Conservation (phyloP, 2,888 invertebrate genomes). For the Drosophila demipolita region DNA sequence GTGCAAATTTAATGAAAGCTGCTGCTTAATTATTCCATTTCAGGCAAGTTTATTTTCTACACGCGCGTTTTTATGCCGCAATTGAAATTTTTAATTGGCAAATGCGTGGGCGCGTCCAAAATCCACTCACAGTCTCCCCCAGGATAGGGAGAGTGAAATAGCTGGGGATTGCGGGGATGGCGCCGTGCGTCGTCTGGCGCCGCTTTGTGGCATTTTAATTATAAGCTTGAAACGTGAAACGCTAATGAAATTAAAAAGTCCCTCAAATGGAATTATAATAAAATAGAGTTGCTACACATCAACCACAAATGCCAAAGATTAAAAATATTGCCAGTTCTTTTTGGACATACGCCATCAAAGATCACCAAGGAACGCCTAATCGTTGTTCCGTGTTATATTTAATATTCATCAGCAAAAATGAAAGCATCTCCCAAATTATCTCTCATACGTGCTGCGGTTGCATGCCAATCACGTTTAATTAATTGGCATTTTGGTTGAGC, state of each 20-base stretch:
- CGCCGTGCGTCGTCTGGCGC: slow-evolving; percentile 45
- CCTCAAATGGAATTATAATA: slow-evolving; percentile 75
- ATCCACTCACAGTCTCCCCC: slow-evolving; percentile 63
- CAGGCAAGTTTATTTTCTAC: slow-evolving; percentile 79
- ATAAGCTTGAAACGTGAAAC: slow-evolving; percentile 56
- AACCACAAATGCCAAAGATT: slow-evolving; percentile 41
- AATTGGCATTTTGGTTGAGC: slow-evolving; percentile 65
- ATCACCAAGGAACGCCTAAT: slow-evolving; percentile 19
- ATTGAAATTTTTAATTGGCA: slow-evolving; percentile 81
- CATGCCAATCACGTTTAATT: slow-evolving; percentile 60
- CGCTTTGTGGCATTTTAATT: slow-evolving; percentile 81
- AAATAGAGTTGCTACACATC: slow-evolving; percentile 65
- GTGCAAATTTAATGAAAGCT: slow-evolving; percentile 72
- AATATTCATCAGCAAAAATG: slow-evolving; percentile 12
- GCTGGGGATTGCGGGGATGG: slow-evolving; percentile 10
- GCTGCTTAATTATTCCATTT: slow-evolving; percentile 78
- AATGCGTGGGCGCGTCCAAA: slow-evolving; percentile 81
- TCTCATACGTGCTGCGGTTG: slow-evolving; percentile 29
- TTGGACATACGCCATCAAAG: neutral
- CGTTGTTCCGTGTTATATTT: neutral
- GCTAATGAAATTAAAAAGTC: slow-evolving; percentile 78
- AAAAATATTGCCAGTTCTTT: slow-evolving; percentile 33
- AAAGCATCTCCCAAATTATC: neutral
- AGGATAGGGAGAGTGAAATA: neutral
- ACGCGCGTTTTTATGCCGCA: slow-evolving; percentile 80